Percentiles rank a stretch among this genome's conserved stretches.
Evolutionary conservation across 2,797 vertebrate species (phyloP).

Genomic region (Gila robusta): DNA sequence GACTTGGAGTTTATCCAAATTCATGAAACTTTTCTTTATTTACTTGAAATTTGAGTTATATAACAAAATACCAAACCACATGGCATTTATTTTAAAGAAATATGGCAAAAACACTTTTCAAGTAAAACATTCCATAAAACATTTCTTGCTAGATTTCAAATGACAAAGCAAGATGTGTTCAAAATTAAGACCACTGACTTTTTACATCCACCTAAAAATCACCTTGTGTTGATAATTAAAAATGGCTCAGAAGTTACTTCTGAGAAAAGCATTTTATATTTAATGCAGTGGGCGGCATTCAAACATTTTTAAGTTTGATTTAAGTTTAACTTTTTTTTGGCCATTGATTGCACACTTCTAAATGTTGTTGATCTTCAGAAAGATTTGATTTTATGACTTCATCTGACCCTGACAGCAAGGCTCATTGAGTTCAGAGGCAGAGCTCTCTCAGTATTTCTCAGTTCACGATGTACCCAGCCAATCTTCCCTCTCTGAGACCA

Average conservation of each 20-base stretch:
- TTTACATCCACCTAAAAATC: not conserved
- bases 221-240: not conserved
- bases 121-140: not conserved
- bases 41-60: not conserved
- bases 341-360: not conserved
- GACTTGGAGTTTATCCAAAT: not conserved
- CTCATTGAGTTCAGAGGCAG: conserved; percentile 87
- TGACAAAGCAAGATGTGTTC: not conserved
- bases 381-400: not conserved
- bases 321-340: not conserved
- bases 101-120: not conserved
- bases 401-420: conserved; percentile 78
- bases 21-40: not conserved
- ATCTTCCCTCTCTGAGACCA: conserved; percentile 78
- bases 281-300: not conserved
- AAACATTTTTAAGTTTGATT: not conserved
- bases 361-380: conserved; percentile 10
- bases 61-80: not conserved
- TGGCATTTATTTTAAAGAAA: not conserved
- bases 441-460: conserved; percentile 89
- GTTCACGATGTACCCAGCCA: conserved; percentile 75
- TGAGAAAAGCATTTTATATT: not conserved
- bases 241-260: not conserved
- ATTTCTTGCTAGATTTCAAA: not conserved
- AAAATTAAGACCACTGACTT: not conserved